Evolutionary conservation across 2,113 vertebrate genomes (phyloP).

Genomic region (Ranitomeya imitator): DNA sequence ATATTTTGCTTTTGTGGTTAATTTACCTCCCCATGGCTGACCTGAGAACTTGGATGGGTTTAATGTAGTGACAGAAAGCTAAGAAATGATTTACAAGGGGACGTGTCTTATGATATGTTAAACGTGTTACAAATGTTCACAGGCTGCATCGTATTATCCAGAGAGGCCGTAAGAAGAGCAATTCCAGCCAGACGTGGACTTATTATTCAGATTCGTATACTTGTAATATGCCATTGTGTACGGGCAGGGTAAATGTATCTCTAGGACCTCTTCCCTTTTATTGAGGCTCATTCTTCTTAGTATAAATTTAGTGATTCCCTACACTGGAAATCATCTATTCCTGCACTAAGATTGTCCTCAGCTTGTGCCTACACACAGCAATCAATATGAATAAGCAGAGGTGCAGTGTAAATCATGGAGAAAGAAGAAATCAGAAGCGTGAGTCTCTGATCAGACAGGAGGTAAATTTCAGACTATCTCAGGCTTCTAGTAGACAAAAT

Average conservation of each 20-base stretch:
- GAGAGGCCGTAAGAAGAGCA: neutral
- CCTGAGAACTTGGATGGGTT: conserved; percentile 39
- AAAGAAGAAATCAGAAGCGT: neutral
- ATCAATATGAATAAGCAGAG: neutral
- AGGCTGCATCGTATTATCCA: neutral
- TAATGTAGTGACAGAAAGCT: neutral
- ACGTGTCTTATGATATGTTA: conserved; percentile 4
- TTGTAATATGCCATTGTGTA: neutral
- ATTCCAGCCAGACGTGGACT: neutral
- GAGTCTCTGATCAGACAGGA: neutral
- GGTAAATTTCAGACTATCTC: neutral
- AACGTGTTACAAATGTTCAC: conserved; percentile 25
- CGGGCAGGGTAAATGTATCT: neutral
- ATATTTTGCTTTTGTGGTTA: conserved; percentile 38
- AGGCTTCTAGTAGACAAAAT: no score
- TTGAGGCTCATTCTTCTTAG: no score
- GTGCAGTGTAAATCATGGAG: neutral
- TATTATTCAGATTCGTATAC: neutral
- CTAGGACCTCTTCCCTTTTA: neutral
- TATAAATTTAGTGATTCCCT: neutral
- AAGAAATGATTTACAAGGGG: neutral
- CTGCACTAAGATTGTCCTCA: neutral
- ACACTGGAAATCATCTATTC: neutral
- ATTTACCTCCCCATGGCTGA: conserved; percentile 35
- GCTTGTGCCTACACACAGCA: neutral